A percentile compares a stretch with the other conserved stretches of the same genome.
Evolutionary conservation across 2,888 invertebrate species (phyloP).

Genomic region (Agonopterix subpropinquella): DNA sequence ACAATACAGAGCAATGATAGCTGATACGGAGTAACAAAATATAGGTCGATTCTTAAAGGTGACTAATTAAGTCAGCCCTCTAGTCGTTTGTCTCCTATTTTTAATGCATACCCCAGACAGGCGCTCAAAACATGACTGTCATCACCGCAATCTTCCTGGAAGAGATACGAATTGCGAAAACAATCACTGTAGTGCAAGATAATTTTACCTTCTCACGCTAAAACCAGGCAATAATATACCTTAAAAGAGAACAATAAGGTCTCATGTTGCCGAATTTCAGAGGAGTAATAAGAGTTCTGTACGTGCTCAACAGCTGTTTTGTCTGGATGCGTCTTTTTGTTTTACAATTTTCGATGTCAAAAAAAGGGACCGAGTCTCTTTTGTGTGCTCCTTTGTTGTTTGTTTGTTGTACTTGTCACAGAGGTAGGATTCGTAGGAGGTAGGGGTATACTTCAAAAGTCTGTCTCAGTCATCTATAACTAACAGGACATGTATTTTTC

Average conservation of each 20-base stretch:
- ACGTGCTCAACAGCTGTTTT: slow-evolving; percentile 63
- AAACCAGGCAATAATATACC: background rate
- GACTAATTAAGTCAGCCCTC: too few species aligned
- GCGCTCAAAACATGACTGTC: background rate
- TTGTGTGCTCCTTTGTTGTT: too few species aligned
- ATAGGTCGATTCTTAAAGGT: too few species aligned
- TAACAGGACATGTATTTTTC: too few species aligned
- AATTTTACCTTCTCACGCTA: background rate
- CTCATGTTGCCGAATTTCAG: background rate
- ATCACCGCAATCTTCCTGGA: background rate
- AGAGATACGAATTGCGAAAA: background rate
- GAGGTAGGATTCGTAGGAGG: too few species aligned
- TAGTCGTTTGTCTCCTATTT: too few species aligned
- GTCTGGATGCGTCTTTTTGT: slow-evolving; percentile 44
- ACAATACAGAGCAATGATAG: too few species aligned
- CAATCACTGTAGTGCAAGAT: background rate
- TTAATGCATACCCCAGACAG: background rate
- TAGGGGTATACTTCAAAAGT: too few species aligned
- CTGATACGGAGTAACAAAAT: too few species aligned
- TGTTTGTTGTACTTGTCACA: too few species aligned
- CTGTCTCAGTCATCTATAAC: too few species aligned
- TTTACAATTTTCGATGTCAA: slow-evolving; percentile 42
- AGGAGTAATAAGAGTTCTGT: slow-evolving; percentile 13
- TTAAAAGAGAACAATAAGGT: background rate
- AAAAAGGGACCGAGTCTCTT: too few species aligned